Base-by-base conservation (phyloP, 2,797 vertebrate species). In the Darevskia mixta region DNA sequence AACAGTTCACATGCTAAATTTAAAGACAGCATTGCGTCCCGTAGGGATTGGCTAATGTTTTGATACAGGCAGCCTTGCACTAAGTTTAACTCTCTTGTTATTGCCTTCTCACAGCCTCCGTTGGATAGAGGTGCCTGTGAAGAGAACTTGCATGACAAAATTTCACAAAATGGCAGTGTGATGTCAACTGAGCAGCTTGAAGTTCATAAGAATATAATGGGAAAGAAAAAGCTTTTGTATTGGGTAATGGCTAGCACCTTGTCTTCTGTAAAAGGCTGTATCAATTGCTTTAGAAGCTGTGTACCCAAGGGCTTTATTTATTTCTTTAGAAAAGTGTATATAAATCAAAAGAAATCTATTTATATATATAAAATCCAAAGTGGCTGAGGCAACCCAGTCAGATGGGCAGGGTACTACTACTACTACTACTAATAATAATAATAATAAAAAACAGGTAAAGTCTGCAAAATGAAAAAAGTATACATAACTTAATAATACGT, bases 1-100 rank as follows among this genome's bases (percentile, higher is more conserved):
- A 66, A 84, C 86, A 69, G 78, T 87, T 92, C 73, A 88, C 55
- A 55, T 58, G 66, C 89, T 88, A 82, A 90, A 85, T 85, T 90
- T 0, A 75, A 88, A 87, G 90, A 64, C 41, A 38, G 49, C 18
- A 55, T 45, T 0, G 0, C 72, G 77, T 83, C 58, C 35, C 43
- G 2, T 5, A 79, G 66, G 79, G 69, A 61, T 32, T 86, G 69
- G 82, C 0, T 29, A 86, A 86, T 41, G 81, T 86, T 93, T 90
- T 89, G 61, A 82, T 92, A 72, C 38, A 80, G 49, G 75, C 90
- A 81, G 3, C 23, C 64, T 91, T 86, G 23, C n/a, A 6, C 80
- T 83, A 85, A 90, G 43, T 10, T 87, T 90, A 83, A 20, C 75
- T 86, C 7, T 35, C 82, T 86, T 72, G 71, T 76, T 89, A 87